phyloP scores from a whole-genome alignment of 2,113 vertebrate species.

The Aldabrachelys gigantea region DNA sequence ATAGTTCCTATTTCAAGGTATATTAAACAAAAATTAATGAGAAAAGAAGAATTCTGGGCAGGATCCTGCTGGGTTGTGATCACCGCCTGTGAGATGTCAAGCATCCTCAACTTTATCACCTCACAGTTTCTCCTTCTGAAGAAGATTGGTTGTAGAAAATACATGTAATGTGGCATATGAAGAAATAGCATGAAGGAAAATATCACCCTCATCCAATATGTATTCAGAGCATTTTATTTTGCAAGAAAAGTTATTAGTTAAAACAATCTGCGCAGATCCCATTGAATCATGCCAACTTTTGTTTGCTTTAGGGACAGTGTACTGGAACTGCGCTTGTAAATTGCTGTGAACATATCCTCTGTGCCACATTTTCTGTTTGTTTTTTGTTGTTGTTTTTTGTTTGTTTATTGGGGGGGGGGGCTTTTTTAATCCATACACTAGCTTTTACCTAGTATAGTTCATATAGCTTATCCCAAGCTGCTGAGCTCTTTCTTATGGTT shows the following conservation, averaged over 20 bases:
- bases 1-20: background rate
- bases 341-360: background rate
- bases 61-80: background rate
- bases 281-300: background rate
- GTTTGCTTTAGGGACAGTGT: background rate
- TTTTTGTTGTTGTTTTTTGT: no score
- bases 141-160: background rate
- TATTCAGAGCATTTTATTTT: background rate
- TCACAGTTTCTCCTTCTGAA: background rate
- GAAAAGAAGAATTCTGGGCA: background rate
- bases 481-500: background rate
- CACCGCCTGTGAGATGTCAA: fast-evolving
- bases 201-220: background rate
- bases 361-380: background rate
- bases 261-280: background rate
- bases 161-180: background rate
- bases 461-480: background rate
- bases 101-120: background rate
- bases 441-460: background rate
- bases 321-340: background rate
- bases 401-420: background rate
- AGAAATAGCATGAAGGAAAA: background rate
- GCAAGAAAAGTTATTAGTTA: background rate
- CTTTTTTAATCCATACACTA: fast-evolving
- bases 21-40: background rate